Base-by-base conservation (phyloP, 2,888 invertebrate genomes). In the Geotrupes spiniger region DNA sequence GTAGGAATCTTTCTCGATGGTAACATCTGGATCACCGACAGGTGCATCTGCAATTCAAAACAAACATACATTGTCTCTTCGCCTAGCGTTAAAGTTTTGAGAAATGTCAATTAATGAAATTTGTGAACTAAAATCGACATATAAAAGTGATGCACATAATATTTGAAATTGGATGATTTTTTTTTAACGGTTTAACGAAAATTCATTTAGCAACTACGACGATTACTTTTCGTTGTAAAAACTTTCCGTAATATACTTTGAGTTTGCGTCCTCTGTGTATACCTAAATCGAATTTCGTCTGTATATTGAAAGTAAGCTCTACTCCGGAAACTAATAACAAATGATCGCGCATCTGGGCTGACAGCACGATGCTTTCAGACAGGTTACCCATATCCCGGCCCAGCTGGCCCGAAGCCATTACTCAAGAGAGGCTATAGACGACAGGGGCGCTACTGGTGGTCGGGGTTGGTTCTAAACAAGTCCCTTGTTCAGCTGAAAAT, bases 1-100 rank as follows among this genome's bases (percentile, higher is more conserved):
- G 69, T 85, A 83, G 71, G 84, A 79, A 59, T 78, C 80, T 61
- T 85, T 82, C 67, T 85, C 86, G 46, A 84, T 78, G 56, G 76
- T 77, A 68, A 85, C 71, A 66, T 79, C 78, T 16, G 85, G 84
- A 52, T 79, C 79, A 67, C 83, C 84, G 58, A 81, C 77, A 28
- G 85, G 85, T 52, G 83, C 76, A 69, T 80, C 86, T 86, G 78
- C 47, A 78, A 79, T 65, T 62, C 61, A 61, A 51, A 46, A 41
- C 16, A 15, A 42, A 33, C 8, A 39, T 39, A 21, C n/a, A n/a
- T n/a, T n/a, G n/a, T 37, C 9, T n/a, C n/a, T n/a, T n/a, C n/a
- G n/a, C n/a, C n/a, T n/a, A n/a, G n/a, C n/a, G n/a, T n/a, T n/a
- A n/a, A n/a, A n/a, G n/a, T n/a, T n/a, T n/a, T n/a, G n/a, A n/a